Conservation (phyloP, 2,113 vertebrate species). For the Paraplagusia blochii region DNA sequence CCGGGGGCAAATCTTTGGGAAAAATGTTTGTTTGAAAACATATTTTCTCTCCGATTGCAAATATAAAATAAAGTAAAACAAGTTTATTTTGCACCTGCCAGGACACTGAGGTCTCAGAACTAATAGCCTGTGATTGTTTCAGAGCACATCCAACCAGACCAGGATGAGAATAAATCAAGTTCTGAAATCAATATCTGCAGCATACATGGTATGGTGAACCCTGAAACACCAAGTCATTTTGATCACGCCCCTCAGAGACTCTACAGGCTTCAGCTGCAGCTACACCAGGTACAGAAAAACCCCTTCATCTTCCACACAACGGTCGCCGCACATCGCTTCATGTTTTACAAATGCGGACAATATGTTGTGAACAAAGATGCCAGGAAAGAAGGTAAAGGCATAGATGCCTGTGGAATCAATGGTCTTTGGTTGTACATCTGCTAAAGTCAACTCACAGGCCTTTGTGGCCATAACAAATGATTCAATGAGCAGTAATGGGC, state of each 20-base stretch:
- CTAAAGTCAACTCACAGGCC: slow-evolving; percentile 15
- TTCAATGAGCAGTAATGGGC: slow-evolving; percentile 24
- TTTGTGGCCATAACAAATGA: slow-evolving; percentile 45
- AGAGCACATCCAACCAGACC: slow-evolving; percentile 26
- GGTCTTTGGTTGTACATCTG: slow-evolving; percentile 25
- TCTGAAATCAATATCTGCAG: slow-evolving; percentile 49
- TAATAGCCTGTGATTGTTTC: slow-evolving; percentile 27
- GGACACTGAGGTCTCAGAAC: slow-evolving; percentile 25
- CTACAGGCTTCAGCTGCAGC: slow-evolving; percentile 1
- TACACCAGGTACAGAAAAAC: slow-evolving; percentile 22
- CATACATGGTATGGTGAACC: slow-evolving; percentile 7
- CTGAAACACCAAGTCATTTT: slow-evolving; percentile 31
- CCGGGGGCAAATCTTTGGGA: too few relatives aligned
- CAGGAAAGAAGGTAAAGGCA: slow-evolving; percentile 52
- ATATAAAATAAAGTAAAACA: neutral
- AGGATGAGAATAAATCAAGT: slow-evolving; percentile 49
- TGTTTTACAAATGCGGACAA: slow-evolving; percentile 38
- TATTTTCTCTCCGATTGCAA: neutral
- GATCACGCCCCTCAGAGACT: slow-evolving; percentile 23
- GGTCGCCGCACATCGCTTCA: slow-evolving; percentile 29
- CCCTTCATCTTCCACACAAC: slow-evolving; percentile 43
- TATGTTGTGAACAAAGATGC: slow-evolving; percentile 46
- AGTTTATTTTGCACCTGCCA: slow-evolving; percentile 11
- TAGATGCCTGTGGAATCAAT: slow-evolving; percentile 41
- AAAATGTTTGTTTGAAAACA: neutral